These are phyloP conservation scores for Orchesella cincta DNA, from an alignment of 1,140 invertebrate species.

Conservation along the genomic window DNA sequence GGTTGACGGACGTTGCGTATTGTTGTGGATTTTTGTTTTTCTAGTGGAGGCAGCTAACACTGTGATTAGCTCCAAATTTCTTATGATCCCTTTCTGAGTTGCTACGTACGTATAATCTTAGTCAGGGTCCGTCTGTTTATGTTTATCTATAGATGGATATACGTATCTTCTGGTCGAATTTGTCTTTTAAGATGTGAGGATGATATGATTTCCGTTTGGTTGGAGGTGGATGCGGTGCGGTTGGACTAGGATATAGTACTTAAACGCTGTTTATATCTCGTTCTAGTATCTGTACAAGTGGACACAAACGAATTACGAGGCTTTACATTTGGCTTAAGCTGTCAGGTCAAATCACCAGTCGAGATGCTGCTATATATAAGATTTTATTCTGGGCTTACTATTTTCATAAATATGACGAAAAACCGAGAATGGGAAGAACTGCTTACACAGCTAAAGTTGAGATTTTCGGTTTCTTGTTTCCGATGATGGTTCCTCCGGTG, in stretches of 20 bases:
- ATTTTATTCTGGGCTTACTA: too few species aligned
- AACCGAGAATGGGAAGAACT: neutral
- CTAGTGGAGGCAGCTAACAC: neutral
- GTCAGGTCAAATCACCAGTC: conserved; percentile 18
- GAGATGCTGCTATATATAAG: too few species aligned
- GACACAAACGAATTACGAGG: neutral
- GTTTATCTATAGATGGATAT: neutral
- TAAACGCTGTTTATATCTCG: too few species aligned
- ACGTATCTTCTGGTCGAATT: neutral
- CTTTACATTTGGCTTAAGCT: neutral
- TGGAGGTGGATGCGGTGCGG: neutral
- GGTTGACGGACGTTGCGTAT: neutral
- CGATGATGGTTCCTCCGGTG: neutral
- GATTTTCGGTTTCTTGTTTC: neutral
- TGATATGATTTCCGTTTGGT: neutral
- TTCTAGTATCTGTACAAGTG: neutral
- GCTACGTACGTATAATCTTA: neutral
- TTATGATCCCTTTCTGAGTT: neutral
- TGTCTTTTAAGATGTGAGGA: neutral
- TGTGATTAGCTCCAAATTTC: conserved; percentile 1
- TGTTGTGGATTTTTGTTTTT: conserved; percentile 1
- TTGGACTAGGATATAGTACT: too few species aligned
- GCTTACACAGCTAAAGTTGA: neutral
- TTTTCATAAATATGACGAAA: too few species aligned
- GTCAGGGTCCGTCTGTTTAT: neutral